Percentiles rank a stretch among this genome's conserved stretches.
phyloP scores from a whole-genome alignment of 2,888 invertebrate genomes.

The Folsomia manolachei region DNA sequence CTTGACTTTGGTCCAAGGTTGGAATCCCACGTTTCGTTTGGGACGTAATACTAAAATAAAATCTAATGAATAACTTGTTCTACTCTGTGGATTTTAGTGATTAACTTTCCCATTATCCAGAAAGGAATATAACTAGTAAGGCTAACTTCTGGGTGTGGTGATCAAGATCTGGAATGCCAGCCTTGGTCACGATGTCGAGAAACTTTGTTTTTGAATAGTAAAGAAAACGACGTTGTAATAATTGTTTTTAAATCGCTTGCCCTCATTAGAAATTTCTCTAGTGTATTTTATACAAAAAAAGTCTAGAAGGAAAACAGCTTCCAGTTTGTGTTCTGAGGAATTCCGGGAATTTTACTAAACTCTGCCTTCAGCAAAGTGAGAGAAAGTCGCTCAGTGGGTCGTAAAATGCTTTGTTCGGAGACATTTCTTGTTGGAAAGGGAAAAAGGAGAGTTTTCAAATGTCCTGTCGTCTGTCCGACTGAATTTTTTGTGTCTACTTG shows the following conservation, averaged over 20 bases:
- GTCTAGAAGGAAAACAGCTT: neutral
- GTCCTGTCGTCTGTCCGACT: too few species aligned
- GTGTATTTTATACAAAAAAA: neutral
- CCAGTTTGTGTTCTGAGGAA: neutral
- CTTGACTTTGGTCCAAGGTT: neutral
- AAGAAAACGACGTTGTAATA: neutral
- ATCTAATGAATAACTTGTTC: conserved; percentile 5
- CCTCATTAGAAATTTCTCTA: neutral
- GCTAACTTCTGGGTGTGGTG: too few species aligned
- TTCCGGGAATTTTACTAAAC: neutral
- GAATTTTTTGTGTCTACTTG: too few species aligned
- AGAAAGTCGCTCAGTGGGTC: neutral
- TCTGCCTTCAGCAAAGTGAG: neutral
- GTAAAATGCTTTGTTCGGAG: neutral
- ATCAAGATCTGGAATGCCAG: neutral
- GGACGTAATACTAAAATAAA: neutral
- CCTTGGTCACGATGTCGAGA: neutral
- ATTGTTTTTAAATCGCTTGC: neutral
- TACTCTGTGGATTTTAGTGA: neutral
- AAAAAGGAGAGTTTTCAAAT: too few species aligned
- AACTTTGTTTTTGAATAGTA: neutral
- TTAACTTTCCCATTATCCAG: neutral
- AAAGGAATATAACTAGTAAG: too few species aligned
- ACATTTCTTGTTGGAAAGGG: too few species aligned
- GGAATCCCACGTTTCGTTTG: too few species aligned